phyloP scores from a whole-genome alignment of 2,113 vertebrate genomes.

The Pteropus alecto region DNA sequence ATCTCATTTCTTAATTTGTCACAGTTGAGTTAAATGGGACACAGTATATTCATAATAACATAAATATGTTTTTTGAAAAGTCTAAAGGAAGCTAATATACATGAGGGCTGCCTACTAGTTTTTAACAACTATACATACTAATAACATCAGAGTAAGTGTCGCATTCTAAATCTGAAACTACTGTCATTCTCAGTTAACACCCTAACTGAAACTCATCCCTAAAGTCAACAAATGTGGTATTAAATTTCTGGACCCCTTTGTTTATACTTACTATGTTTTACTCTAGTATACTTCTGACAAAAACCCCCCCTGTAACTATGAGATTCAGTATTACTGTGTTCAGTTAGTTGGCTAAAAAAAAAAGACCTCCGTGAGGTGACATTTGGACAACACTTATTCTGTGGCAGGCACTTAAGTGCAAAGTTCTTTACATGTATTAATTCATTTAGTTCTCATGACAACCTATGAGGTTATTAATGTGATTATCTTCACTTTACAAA shows the following conservation, averaged over 20 bases:
- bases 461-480: not conserved
- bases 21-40: not conserved
- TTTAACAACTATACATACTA: not conserved
- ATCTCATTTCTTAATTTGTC: slow-evolving; percentile 1
- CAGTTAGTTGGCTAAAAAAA: not conserved
- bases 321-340: not conserved
- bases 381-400: not conserved
- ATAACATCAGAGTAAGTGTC: not conserved
- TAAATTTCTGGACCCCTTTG: not conserved
- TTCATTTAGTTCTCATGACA: not conserved
- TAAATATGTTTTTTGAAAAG: not conserved
- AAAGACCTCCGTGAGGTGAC: not conserved
- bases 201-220: not conserved
- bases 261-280: not conserved
- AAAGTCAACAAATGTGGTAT: not conserved
- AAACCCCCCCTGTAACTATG: not conserved
- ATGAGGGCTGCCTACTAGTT: not conserved
- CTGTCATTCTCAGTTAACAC: not conserved
- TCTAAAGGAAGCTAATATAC: not conserved
- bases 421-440: not conserved
- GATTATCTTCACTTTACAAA: slow-evolving; percentile 13
- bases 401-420: not conserved
- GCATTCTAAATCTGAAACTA: not conserved
- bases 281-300: not conserved
- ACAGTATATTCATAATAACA: not conserved